These are phyloP conservation scores for Synanceia verrucosa DNA, from an alignment of 2,797 vertebrate species.

Conservation along the genomic window DNA sequence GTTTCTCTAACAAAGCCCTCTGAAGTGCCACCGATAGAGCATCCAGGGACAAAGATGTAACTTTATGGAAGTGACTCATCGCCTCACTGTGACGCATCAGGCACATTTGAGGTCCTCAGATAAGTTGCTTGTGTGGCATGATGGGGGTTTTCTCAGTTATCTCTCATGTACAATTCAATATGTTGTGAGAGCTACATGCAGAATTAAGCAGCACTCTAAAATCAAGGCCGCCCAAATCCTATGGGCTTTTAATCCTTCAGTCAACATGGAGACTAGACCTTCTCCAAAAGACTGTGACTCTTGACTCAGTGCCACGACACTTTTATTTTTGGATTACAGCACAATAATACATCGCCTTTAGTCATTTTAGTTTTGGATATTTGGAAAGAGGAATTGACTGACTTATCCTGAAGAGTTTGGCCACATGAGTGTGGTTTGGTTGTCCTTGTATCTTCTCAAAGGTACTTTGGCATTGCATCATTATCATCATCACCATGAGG, in stretches of 20 bases:
- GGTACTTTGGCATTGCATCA: slow-evolving; percentile 8
- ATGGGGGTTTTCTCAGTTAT: slow-evolving; percentile 58
- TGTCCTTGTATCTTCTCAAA: slow-evolving; percentile 29
- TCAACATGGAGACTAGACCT: slow-evolving; percentile 67
- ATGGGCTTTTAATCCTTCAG: slow-evolving; percentile 75
- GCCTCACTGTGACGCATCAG: slow-evolving; percentile 19
- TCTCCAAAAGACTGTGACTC: slow-evolving; percentile 33
- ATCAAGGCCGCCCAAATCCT: slow-evolving; percentile 67
- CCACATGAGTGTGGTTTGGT: not conserved
- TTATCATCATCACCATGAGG: slow-evolving; percentile 7
- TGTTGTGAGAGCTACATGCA: slow-evolving; percentile 71
- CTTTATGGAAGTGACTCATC: slow-evolving; percentile 14
- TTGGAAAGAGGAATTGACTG: not conserved
- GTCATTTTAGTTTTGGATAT: slow-evolving; percentile 12
- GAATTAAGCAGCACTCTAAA: slow-evolving; percentile 69
- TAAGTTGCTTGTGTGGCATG: slow-evolving; percentile 54
- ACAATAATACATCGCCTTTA: slow-evolving; percentile 13
- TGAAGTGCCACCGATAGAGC: slow-evolving; percentile 1
- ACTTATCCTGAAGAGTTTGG: not conserved
- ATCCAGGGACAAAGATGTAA: slow-evolving; percentile 28
- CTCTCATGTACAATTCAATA: slow-evolving; percentile 65
- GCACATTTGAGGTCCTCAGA: slow-evolving; percentile 22
- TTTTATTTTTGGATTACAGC: slow-evolving; percentile 4
- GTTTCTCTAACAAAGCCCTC: slow-evolving; percentile 2
- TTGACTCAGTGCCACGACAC: slow-evolving; percentile 70